These are phyloP conservation scores for Ophioderma brevispina DNA, from an alignment of 35 echinoderm and acorn worm genomes.

Conservation along the genomic window DNA sequence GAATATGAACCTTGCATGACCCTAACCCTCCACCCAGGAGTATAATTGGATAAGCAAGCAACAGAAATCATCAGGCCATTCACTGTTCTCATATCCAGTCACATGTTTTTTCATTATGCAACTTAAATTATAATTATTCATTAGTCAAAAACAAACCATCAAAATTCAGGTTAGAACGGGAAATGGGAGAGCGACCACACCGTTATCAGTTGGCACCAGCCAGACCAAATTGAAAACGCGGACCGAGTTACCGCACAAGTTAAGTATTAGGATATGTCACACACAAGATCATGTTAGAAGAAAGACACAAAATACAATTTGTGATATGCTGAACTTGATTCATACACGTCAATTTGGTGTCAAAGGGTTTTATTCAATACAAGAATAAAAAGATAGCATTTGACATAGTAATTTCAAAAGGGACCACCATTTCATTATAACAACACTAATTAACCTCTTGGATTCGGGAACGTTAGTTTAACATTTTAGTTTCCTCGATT, in stretches of 20 bases:
- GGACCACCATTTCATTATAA: no score
- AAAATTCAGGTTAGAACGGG: background rate
- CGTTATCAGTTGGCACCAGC: background rate
- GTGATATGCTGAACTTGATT: no score
- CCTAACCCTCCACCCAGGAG: background rate
- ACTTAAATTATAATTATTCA: background rate
- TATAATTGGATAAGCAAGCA: background rate
- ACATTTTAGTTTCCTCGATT: no score
- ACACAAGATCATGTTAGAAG: background rate
- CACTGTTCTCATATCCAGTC: background rate
- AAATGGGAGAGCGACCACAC: background rate
- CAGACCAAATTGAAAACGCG: background rate
- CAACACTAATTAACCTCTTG: no score
- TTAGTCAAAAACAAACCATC: background rate
- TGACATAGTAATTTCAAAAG: no score
- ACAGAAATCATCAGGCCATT: conserved; percentile 1
- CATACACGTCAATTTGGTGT: no score
- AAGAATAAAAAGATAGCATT: no score
- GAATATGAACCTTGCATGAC: no score
- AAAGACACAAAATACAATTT: background rate
- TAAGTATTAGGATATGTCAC: background rate
- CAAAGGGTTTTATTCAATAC: no score
- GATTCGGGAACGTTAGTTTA: no score
- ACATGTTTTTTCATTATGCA: background rate
- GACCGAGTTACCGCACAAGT: background rate